Conservation (phyloP, 2,113 vertebrate genomes). For the Neofelis nebulosa region DNA sequence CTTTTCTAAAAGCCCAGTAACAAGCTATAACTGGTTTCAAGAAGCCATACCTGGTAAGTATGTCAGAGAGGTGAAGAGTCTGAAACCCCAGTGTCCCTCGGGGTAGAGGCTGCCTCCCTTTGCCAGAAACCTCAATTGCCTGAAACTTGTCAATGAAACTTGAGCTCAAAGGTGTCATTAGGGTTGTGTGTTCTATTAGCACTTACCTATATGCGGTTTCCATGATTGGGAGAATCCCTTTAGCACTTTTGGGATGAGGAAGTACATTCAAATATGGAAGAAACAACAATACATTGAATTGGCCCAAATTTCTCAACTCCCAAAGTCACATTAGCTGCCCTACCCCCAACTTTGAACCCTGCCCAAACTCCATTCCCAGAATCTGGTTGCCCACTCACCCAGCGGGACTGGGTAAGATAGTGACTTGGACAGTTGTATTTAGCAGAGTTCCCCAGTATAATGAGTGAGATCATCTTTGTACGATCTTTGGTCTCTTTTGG, state of each 20-base stretch:
- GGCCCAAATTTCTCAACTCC: neutral
- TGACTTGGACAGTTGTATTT: neutral
- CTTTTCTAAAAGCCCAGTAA: neutral
- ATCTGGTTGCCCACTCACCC: neutral
- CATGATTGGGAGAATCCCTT: neutral
- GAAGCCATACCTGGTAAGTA: neutral
- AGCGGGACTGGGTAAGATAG: neutral
- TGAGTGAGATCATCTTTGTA: neutral
- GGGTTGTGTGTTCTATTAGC: neutral
- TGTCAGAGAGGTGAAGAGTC: neutral
- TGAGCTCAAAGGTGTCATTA: neutral
- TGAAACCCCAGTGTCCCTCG: neutral
- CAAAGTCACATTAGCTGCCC: neutral
- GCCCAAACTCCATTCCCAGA: neutral
- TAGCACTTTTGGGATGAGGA: neutral
- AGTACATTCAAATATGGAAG: neutral
- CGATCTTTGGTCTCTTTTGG: neutral
- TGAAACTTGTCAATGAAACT: neutral
- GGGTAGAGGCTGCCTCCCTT: neutral
- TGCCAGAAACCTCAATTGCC: neutral
- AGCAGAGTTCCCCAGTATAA: neutral
- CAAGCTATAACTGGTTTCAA: neutral
- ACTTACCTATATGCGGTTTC: neutral
- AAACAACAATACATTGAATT: neutral
- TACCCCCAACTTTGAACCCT: neutral